A percentile compares a stretch with the other conserved stretches of the same genome.
Conservation (phyloP, 2,797 vertebrate genomes). For the Scomberomorus guttatus region DNA sequence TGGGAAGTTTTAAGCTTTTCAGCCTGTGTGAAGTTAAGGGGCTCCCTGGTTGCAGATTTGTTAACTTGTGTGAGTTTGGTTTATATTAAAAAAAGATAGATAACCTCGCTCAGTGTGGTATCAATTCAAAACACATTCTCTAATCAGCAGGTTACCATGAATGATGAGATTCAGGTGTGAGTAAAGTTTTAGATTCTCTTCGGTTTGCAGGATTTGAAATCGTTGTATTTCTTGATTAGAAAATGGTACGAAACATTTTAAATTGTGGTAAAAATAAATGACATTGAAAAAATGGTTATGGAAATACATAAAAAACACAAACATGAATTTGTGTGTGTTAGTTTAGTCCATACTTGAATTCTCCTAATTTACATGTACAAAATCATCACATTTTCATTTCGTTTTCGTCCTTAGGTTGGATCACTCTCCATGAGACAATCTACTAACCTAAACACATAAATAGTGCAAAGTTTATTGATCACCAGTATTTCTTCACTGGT, state of each 20-base stretch:
- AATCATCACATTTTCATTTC: too few species aligned
- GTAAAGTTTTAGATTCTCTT: too few species aligned
- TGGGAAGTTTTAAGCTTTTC: not conserved
- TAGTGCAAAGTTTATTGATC: slow-evolving; percentile 35
- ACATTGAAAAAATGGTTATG: not conserved
- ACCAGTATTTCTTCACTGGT: slow-evolving; percentile 36
- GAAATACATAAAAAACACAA: not conserved
- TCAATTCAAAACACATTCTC: not conserved
- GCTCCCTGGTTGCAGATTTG: too few species aligned
- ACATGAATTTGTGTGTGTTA: not conserved
- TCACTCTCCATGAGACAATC: not conserved
- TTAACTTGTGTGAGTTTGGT: not conserved
- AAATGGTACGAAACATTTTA: not conserved
- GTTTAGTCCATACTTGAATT: not conserved
- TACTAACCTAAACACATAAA: slow-evolving; percentile 19
- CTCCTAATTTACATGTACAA: not conserved
- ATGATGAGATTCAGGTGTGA: not conserved
- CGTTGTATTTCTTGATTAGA: too few species aligned
- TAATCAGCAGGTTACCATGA: not conserved
- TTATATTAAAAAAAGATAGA: not conserved
- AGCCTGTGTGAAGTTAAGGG: not conserved
- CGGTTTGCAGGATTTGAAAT: too few species aligned
- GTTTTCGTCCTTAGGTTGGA: not conserved
- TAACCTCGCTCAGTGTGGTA: not conserved
- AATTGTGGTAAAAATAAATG: not conserved